These are phyloP conservation scores for Oryzias melastigma DNA, from an alignment of 2,113 vertebrate species.

Conservation along the genomic window DNA sequence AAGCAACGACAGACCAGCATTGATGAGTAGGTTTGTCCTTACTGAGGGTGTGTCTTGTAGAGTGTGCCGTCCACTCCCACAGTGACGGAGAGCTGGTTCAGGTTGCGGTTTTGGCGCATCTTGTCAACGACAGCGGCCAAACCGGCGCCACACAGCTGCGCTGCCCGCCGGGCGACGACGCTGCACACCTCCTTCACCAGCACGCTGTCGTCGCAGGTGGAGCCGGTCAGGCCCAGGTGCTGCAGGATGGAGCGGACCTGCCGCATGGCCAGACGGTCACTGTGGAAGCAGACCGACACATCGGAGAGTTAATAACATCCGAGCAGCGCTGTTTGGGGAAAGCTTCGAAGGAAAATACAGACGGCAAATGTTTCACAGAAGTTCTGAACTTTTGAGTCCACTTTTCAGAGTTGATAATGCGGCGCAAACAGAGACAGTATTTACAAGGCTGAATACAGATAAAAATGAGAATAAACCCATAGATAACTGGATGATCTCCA, in stretches of 20 bases:
- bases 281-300: conserved; percentile 37
- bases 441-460: too few species aligned
- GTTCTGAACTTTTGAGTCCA: too few species aligned
- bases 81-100: conserved; percentile 85
- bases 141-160: conserved; percentile 90
- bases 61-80: conserved; percentile 95
- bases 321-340: too few species aligned
- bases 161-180: conserved; percentile 84
- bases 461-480: too few species aligned
- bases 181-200: conserved; percentile 96
- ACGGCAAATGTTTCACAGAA: neutral
- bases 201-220: conserved; percentile 94
- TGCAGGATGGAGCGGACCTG: conserved; percentile 94
- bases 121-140: conserved; percentile 94
- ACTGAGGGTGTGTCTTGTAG: conserved; percentile 97
- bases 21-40: conserved; percentile 21
- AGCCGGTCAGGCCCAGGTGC: conserved; percentile 88
- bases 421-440: neutral
- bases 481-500: neutral
- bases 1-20: neutral
- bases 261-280: conserved; percentile 91
- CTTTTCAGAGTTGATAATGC: neutral
- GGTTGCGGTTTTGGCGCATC: conserved; percentile 88
- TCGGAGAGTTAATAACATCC: neutral
- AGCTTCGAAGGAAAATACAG: neutral